Percentiles rank a stretch among this genome's conserved stretches.
These are phyloP conservation scores for Hycleus phaleratus DNA, from an alignment of 1,140 invertebrate genomes.

Conservation along the genomic window DNA sequence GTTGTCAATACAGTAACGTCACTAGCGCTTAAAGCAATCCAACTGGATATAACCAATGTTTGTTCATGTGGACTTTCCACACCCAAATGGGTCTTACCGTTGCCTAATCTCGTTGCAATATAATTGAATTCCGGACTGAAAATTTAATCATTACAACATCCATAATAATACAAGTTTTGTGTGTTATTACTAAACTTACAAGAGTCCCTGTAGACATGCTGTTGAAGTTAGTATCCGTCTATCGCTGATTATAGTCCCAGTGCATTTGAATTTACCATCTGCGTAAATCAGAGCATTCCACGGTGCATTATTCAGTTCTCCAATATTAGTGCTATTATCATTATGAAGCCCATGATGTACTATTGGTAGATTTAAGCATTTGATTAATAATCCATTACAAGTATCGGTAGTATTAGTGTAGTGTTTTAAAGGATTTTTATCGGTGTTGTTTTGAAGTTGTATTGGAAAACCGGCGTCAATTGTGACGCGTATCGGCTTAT, in stretches of 20 bases:
- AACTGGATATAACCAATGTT: conserved; percentile 47
- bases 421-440: neutral
- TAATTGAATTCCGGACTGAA: conserved; percentile 49
- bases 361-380: conserved; percentile 30
- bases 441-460: no score
- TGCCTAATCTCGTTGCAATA: conserved; percentile 58
- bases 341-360: conserved; percentile 6
- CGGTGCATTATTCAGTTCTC: conserved; percentile 46
- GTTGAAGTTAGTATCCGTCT: neutral
- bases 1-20: conserved; percentile 54
- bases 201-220: neutral
- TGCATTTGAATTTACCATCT: conserved; percentile 57
- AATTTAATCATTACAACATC: conserved; percentile 8
- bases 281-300: conserved; percentile 62
- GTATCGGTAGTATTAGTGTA: neutral
- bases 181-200: neutral
- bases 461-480: neutral
- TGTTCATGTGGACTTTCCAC: conserved; percentile 61
- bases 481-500: conserved; percentile 16
- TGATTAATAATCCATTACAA: conserved; percentile 36
- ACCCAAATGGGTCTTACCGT: conserved; percentile 46
- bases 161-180: neutral
- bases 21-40: conserved; percentile 44
- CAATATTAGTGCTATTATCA: conserved; percentile 18
- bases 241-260: conserved; percentile 45